Conservation (phyloP, 2,888 invertebrate genomes). For the Polietes domitor region DNA sequence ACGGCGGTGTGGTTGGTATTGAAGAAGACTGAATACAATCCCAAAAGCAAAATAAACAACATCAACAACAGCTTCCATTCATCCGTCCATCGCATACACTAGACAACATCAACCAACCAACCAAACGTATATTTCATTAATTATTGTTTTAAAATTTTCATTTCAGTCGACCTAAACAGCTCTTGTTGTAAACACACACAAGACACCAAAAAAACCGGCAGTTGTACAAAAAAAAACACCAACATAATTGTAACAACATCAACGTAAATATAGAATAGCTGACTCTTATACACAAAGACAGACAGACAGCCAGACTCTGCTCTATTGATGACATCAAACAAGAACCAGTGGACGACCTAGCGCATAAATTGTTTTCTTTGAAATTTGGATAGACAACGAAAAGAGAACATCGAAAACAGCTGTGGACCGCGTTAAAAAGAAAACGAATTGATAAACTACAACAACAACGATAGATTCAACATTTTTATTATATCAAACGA, state of each 20-base stretch:
- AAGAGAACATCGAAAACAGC: conserved; percentile 25
- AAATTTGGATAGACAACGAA: background rate
- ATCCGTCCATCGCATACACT: conserved; percentile 11
- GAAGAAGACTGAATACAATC: background rate
- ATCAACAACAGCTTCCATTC: conserved; percentile 22
- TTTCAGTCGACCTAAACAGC: conserved; percentile 54
- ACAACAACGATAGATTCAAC: conserved; percentile 13
- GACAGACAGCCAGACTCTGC: background rate
- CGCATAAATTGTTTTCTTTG: background rate
- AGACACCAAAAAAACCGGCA: conserved; percentile 5
- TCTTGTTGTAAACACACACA: conserved; percentile 35
- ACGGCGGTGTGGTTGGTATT: conserved; percentile 47
- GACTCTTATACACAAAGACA: conserved; percentile 13
- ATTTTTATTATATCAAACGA: conserved; percentile 30
- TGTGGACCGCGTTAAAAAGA: conserved; percentile 24
- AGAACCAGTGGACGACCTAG: background rate
- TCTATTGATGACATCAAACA: conserved; percentile 40
- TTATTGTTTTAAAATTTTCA: conserved; percentile 33
- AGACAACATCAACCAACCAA: background rate
- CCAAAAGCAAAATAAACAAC: background rate
- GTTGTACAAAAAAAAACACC: background rate
- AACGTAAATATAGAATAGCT: background rate
- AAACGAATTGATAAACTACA: background rate
- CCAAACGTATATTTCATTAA: conserved; percentile 22
- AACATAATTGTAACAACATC: background rate